Evolutionary conservation across 2,888 invertebrate species (phyloP).

Genomic region (Lasioglossum malachurum): DNA sequence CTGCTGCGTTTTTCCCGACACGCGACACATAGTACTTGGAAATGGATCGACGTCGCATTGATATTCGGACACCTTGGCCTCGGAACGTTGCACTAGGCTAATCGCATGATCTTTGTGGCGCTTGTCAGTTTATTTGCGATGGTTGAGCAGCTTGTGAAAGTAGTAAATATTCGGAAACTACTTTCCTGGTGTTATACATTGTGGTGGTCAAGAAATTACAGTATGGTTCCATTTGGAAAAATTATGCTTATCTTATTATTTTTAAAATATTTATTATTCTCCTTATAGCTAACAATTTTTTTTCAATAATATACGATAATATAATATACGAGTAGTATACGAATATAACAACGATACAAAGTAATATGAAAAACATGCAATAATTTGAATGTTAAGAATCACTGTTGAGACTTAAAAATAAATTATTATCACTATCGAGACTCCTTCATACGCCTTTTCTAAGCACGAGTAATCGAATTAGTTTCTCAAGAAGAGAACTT

Average conservation of each 20-base stretch:
- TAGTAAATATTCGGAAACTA: not conserved
- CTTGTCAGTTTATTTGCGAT: not conserved
- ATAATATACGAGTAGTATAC: too few relatives aligned
- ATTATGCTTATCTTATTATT: not conserved
- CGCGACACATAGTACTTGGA: not conserved
- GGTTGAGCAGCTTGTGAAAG: not conserved
- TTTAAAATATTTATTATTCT: too few relatives aligned
- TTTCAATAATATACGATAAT: too few relatives aligned
- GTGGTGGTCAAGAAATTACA: not conserved
- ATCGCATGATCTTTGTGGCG: not conserved
- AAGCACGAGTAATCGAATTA: not conserved
- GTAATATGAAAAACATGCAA: too few relatives aligned
- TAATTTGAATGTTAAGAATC: not conserved
- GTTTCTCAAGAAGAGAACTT: not conserved
- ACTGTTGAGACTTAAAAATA: not conserved
- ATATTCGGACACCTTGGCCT: not conserved
- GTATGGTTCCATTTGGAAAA: not conserved
- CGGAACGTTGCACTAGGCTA: not conserved
- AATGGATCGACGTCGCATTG: not conserved
- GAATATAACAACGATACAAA: too few relatives aligned
- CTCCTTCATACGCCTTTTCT: not conserved
- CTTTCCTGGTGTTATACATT: not conserved
- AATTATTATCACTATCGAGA: not conserved
- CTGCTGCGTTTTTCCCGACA: conserved; percentile 33
- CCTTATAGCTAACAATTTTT: not conserved